These are phyloP conservation scores for Drosophila chauvacae DNA, from an alignment of 1,140 invertebrate species.

Conservation along the genomic window DNA sequence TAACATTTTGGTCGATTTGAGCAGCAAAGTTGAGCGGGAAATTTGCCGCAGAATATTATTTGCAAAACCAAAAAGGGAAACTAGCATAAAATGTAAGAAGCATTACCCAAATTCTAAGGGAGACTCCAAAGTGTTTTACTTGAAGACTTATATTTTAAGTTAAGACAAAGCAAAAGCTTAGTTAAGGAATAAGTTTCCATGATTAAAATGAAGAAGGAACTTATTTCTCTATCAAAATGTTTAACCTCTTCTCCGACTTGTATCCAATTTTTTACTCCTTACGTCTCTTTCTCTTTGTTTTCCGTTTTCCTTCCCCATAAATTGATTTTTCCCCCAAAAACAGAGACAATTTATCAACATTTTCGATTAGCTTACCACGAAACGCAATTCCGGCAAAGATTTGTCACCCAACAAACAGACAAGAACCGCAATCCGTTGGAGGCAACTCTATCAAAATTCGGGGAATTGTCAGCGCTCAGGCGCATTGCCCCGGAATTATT, in stretches of 20 bases:
- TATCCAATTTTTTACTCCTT: not conserved
- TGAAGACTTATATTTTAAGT: not conserved
- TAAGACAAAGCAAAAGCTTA: not conserved
- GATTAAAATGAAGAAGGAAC: not conserved
- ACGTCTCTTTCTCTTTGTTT: not conserved
- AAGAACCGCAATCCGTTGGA: conserved; percentile 17
- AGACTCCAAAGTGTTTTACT: not conserved
- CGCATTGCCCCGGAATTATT: conserved; percentile 61
- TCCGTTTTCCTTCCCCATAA: not conserved
- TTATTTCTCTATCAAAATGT: not conserved
- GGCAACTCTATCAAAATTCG: conserved; percentile 65
- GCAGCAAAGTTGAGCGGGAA: conserved; percentile 52
- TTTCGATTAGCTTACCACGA: conserved; percentile 44
- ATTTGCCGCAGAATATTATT: conserved; percentile 26
- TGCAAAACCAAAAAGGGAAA: conserved; percentile 35
- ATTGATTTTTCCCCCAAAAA: conserved; percentile 2
- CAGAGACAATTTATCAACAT: conserved; percentile 27
- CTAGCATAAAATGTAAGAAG: not conserved
- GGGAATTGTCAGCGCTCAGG: conserved; percentile 56
- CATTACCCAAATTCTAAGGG: not conserved
- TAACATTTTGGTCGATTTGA: conserved; percentile 72
- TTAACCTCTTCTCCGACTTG: not conserved
- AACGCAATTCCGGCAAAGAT: conserved; percentile 34
- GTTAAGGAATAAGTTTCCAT: not conserved
- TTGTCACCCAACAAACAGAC: conserved; percentile 21